Base-by-base conservation (phyloP, 2,888 invertebrate genomes). In the Mythimna albipuncta region DNA sequence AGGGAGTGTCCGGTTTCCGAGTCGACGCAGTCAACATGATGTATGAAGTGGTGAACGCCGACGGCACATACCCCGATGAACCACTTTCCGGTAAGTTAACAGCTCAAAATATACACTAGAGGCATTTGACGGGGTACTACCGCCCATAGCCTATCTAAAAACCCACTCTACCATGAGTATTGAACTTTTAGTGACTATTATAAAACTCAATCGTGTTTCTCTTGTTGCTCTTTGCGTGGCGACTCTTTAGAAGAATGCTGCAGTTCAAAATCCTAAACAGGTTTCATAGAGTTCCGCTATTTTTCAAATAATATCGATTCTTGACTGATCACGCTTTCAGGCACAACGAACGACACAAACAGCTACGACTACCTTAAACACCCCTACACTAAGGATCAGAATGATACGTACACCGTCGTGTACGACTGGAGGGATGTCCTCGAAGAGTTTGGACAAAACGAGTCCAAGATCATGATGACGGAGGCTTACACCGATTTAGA, bases 1-100 rank as follows among this genome's bases (percentile, higher is more conserved):
- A 97, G 84, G 99, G 99, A 4, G 97, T 99, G 0, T 98, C 98
- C 81, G 99, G 99, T 1, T 98, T 99, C 91, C 97, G 99, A 65
- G 96, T 99, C 63, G 98, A 98, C 89, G 98, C 98, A 0, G 96
- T 98, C 73, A 94, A 94, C 80, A 83, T 88, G 75, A 80, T 96
- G 84, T 96, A 92, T 79, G 96, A 96, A 83, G 93, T 91, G 0
- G 90, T 93, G 63, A 83, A 91, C 0, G 2, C 62, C 7, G 90
- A 85, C 11, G 95, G 93, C 2, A 71, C 63, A 2, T 96, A 89
- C 79, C 85, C 98, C 93, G 97, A 96, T 91, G 88, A 98, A 96
- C 97, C 97, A 90, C 83, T 92, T 84, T 96, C 96, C 61, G 88
- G 96, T 93, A 72, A 79, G 74, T 70, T 44, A 13, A 32, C 52